A percentile compares a stretch with the other conserved stretches of the same genome.
Evolutionary conservation across 2,888 invertebrate species (phyloP).

Genomic region (Strigamia maritima): DNA sequence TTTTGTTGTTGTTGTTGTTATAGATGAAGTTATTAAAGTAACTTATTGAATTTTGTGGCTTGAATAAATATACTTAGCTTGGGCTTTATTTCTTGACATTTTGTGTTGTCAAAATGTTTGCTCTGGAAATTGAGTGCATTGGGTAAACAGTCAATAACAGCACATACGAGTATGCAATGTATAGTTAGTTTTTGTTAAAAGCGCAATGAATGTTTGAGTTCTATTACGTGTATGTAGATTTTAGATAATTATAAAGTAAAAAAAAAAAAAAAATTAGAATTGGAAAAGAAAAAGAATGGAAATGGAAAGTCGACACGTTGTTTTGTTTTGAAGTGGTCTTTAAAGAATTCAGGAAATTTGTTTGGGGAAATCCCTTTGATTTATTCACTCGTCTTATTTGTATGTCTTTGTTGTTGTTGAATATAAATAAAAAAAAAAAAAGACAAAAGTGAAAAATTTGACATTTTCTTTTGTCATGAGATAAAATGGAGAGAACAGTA

Average conservation of each 20-base stretch:
- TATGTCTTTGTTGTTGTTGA: background rate
- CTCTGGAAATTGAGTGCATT: background rate
- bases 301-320: no score
- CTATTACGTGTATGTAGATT: no score
- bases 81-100: background rate
- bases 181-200: no score
- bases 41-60: background rate
- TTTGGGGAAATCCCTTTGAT: background rate
- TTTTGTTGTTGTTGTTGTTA: background rate
- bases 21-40: background rate
- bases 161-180: no score
- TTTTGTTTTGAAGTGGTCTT: no score
- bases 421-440: background rate
- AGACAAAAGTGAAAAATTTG: background rate
- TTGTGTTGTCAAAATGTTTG: background rate
- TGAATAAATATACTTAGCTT: background rate
- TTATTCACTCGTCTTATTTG: background rate
- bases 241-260: no score
- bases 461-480: background rate
- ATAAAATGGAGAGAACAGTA: background rate
- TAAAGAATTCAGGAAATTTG: no score
- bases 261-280: no score
- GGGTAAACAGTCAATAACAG: background rate
- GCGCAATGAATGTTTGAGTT: no score
- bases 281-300: no score